Conservation (phyloP, 2,888 invertebrate genomes). For the Andrena haemorrhoa region DNA sequence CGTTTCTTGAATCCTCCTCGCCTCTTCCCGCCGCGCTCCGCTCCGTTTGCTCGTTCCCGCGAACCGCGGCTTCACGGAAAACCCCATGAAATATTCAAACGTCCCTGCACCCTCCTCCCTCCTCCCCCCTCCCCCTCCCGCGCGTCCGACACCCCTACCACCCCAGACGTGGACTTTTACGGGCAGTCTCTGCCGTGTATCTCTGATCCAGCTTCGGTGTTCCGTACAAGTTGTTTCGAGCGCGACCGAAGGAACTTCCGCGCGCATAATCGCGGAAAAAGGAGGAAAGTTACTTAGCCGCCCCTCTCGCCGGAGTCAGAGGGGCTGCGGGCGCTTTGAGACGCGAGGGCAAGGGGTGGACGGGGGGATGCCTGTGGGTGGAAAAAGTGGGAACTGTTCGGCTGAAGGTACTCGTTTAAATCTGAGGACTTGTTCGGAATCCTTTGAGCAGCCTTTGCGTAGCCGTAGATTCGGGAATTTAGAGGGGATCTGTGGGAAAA, state of each 20-base stretch:
- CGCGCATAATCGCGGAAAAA: constrained; percentile 33
- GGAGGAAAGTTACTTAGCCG: constrained; percentile 25
- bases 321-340: not conserved
- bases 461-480: not conserved
- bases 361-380: not conserved
- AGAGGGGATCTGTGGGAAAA: not conserved
- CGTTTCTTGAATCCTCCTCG: constrained; percentile 2
- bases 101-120: constrained; percentile 20
- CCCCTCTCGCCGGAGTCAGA: not conserved
- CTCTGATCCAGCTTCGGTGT: constrained; percentile 30
- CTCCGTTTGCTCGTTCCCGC: constrained; percentile 46
- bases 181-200: constrained; percentile 33
- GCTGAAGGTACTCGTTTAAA: constrained; percentile 1
- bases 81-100: constrained; percentile 80
- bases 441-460: not conserved
- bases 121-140: no score
- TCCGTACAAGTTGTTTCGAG: constrained; percentile 32
- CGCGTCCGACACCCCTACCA: constrained; percentile 1
- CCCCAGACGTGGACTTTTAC: constrained; percentile 49
- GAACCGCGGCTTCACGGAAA: constrained; percentile 69
- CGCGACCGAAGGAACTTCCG: constrained; percentile 42
- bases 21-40: not conserved
- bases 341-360: not conserved
- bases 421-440: constrained; percentile 2
- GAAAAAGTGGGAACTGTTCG: not conserved